phyloP scores from a whole-genome alignment of 2,888 invertebrate genomes.

The Apantesis nais region DNA sequence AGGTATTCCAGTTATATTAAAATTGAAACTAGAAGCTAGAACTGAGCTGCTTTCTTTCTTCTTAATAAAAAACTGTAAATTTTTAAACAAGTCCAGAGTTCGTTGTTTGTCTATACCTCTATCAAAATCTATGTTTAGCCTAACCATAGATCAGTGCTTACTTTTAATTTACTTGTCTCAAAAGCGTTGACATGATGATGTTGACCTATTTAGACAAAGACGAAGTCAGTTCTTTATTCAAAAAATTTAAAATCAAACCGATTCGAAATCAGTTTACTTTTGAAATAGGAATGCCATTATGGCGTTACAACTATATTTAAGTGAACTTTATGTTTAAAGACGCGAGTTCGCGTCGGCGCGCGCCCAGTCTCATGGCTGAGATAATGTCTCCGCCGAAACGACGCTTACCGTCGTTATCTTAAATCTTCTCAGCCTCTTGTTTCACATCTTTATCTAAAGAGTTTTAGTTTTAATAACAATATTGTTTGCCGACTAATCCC shows the following conservation, averaged over 20 bases:
- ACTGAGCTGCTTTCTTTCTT: too few relatives aligned
- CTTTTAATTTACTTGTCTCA: background rate
- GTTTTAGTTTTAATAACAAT: conserved; percentile 73
- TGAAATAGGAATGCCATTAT: background rate
- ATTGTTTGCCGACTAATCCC: conserved; percentile 79
- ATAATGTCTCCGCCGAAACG: conserved; percentile 54
- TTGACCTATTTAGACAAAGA: background rate
- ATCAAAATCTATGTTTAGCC: background rate
- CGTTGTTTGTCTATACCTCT: background rate
- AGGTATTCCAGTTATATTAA: background rate
- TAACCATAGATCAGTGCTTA: background rate
- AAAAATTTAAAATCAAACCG: background rate
- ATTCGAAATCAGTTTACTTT: background rate
- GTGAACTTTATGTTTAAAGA: conserved; percentile 16
- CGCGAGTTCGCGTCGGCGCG: conserved; percentile 27
- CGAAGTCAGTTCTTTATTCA: background rate
- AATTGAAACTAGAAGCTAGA: background rate
- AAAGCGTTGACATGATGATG: background rate
- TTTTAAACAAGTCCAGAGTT: background rate
- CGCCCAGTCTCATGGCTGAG: conserved; percentile 44
- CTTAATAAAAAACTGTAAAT: background rate
- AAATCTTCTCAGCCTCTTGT: conserved; percentile 69
- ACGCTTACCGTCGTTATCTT: conserved; percentile 66
- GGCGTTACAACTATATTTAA: background rate
- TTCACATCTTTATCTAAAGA: conserved; percentile 75